Evolutionary conservation across 1,140 invertebrate genomes (phyloP), one percentile per base, ranked within the genome.

Genomic region (Cherax quadricarinatus): DNA sequence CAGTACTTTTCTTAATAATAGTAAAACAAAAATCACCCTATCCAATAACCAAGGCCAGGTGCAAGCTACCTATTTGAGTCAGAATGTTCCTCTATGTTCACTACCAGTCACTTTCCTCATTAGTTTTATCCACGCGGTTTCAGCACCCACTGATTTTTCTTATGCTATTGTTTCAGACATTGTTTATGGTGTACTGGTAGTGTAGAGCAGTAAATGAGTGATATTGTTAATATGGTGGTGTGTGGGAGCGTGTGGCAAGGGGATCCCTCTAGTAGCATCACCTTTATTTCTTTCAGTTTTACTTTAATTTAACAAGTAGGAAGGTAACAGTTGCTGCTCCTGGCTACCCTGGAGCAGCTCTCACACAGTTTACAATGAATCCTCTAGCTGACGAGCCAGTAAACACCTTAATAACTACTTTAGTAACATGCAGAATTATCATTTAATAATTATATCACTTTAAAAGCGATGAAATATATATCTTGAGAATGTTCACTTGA

Each of bases 31-130:
- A 24, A 41, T 30, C 24, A 1, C n/a, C 70, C 70, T 75, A 75
- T 75, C n/a, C 14, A 75, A 70, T 70, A 70, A 70, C 62, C 16
- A 70, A 70, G 62, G 62, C 62, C 62, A 70, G 62, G 62, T 70
- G 62, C 62, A 70, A 16, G 62, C 62, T 70, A 70, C 62, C 62
- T 10, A 70, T 70, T 70, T 70, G 62, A 70, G 14, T 16, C 12
- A 16, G 14, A 70, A 70, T 70, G 14, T 70, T n/a, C 62, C 21
- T 21, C 12, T 16, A 70, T 70, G 12, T 75, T 30, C 21, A 6
- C 18, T 6, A 5, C 24, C 6, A 3, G 21, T 75, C n/a, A 12
- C n/a, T 5, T 70, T 0, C 21, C 24, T 24, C n/a, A 7, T 75
- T 3, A 75, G 0, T 24, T 7, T 6, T 6, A 24, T 21, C n/a